Percentiles rank a stretch among this genome's conserved stretches.
These are phyloP conservation scores for Sturnira hondurensis DNA, from an alignment of 2,113 vertebrate genomes.

Conservation along the genomic window DNA sequence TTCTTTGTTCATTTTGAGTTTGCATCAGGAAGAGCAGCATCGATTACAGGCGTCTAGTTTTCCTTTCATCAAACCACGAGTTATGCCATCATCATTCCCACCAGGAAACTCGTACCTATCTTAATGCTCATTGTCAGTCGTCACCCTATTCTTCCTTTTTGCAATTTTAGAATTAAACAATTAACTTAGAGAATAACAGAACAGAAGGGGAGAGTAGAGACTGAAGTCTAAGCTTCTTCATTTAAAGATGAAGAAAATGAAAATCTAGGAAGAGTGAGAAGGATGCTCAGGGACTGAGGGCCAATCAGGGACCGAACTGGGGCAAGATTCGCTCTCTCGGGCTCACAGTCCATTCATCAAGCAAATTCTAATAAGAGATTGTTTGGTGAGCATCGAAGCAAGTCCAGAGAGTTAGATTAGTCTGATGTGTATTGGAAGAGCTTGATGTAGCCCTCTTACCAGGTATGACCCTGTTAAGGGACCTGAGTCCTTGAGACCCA, in stretches of 20 bases:
- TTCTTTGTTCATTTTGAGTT: neutral
- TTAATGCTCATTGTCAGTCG: neutral
- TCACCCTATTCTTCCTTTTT: neutral
- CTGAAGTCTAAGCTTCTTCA: neutral
- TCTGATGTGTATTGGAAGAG: neutral
- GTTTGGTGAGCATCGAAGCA: neutral
- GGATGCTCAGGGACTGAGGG: neutral
- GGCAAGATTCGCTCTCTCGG: neutral
- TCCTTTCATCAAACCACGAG: neutral
- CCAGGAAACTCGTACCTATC: neutral
- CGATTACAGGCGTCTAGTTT: neutral
- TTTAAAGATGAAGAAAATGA: neutral
- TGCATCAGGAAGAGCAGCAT: neutral
- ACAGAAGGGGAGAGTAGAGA: neutral
- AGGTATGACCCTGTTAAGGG: neutral
- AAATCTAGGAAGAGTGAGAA: neutral
- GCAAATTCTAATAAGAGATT: neutral
- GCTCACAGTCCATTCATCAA: neutral
- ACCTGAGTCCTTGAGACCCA: neutral
- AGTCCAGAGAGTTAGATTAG: neutral
- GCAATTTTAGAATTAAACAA: neutral
- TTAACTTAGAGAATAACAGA: neutral
- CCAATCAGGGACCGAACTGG: neutral
- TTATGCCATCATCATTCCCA: neutral
- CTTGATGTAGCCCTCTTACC: neutral